Evolutionary conservation across 2,888 invertebrate species (phyloP).

Genomic region (Eutolmus rufibarbis): DNA sequence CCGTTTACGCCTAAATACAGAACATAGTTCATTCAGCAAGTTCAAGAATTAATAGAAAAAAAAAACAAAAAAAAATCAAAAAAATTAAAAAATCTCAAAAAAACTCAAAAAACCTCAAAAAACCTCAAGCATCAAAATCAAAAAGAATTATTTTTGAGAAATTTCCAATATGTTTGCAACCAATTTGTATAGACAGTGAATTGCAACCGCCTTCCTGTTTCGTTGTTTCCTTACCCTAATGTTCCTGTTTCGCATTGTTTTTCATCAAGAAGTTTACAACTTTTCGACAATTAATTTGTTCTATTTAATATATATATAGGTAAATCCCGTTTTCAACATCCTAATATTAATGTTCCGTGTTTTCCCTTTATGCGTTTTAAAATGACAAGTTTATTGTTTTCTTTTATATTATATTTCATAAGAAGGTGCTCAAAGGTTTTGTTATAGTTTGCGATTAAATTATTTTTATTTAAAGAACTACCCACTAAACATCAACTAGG

Average conservation of each 20-base stretch:
- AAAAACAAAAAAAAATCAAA: not conserved
- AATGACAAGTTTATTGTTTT: not conserved
- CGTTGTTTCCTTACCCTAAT: not conserved
- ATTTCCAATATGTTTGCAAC: not conserved
- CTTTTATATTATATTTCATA: not conserved
- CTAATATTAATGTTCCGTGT: not conserved
- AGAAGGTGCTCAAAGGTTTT: not conserved
- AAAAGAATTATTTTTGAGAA: not conserved
- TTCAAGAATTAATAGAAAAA: not conserved
- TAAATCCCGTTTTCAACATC: not conserved
- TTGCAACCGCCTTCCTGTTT: not conserved
- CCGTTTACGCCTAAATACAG: slow-evolving; percentile 52
- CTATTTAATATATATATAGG: slow-evolving; percentile 12
- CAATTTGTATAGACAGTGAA: not conserved
- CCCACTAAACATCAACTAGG: not conserved
- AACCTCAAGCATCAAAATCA: not conserved
- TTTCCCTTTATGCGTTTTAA: not conserved
- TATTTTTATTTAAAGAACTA: not conserved
- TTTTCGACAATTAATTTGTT: slow-evolving; percentile 10
- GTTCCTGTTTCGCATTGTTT: not conserved
- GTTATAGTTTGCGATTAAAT: not conserved
- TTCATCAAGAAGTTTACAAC: not conserved
- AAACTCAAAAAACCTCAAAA: too few species aligned
- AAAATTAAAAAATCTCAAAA: too few species aligned
- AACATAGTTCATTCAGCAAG: slow-evolving; percentile 33